Evolutionary conservation across 2,888 invertebrate genomes (phyloP), one percentile per base, ranked within the genome.

Genomic region (Chloroclysta siterata): DNA sequence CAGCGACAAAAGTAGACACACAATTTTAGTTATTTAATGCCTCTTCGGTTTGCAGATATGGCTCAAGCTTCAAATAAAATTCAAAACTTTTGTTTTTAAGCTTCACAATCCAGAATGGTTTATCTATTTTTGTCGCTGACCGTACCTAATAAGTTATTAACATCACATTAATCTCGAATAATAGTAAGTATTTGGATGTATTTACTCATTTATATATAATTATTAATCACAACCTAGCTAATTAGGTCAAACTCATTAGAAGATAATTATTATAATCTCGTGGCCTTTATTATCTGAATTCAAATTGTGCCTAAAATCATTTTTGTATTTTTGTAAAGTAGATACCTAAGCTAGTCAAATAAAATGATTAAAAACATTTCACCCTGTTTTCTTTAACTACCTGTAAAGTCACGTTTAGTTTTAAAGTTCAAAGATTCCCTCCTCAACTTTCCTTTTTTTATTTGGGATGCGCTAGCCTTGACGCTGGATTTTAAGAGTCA

Each of bases 291-390:
- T 22, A 46, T 65, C 62, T 22, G n/a, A 52, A 63, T 56, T 53
- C 17, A 44, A 53, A 41, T 46, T 51, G 42, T 57, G 51, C 42
- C 51, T 63, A 53, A 65, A 61, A 53, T 71, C 71, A 78, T 86
- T 88, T 65, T 88, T 84, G 77, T 88, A 88, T 83, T 87, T 87
- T 89, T 88, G 81, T 87, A 87, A 82, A 87, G 79, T 82, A 79
- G 22, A 63, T 73, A 69, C 65, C 63, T 78, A 78, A 87, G 85
- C 86, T 88, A 88, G 88, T 88, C 87, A 89, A 46, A 86, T 89
- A 88, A 89, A 88, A 77, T 62, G 46, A 75, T 69, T 52, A 53
- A 53, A 60, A 10, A 28, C 13, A 48, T 36, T 17, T 7, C 66
- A 59, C 61, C 66, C 66, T 72, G 55, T 52, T 63, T 79, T 77